phyloP scores from a whole-genome alignment of 2,888 invertebrate species.

The Plusia festucae region DNA sequence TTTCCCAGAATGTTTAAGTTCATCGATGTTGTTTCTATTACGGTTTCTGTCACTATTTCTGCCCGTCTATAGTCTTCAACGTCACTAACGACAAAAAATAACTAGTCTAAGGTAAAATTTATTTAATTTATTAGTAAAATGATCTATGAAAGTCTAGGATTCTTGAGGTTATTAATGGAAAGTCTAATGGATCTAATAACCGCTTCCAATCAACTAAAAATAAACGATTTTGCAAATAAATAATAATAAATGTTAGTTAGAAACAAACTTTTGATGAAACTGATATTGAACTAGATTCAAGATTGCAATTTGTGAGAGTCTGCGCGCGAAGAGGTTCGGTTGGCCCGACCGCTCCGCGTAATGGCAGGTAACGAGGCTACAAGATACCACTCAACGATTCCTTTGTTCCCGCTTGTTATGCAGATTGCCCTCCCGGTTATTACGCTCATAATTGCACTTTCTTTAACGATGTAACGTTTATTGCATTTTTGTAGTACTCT shows the following conservation, averaged over 20 bases:
- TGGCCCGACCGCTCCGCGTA: slow-evolving; percentile 47
- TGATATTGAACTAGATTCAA: slow-evolving; percentile 33
- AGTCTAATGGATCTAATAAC: no score
- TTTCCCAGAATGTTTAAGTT: slow-evolving; percentile 56
- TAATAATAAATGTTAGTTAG: slow-evolving; percentile 8
- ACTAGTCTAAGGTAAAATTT: no score
- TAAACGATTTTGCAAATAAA: no score
- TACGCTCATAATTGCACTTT: slow-evolving; percentile 64
- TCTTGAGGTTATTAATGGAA: no score
- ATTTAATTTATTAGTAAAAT: no score
- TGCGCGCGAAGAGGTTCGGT: slow-evolving; percentile 27
- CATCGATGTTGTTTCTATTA: slow-evolving; percentile 50
- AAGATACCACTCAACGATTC: slow-evolving; percentile 66
- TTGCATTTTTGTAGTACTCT: slow-evolving; percentile 52
- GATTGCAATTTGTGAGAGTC: slow-evolving; percentile 31
- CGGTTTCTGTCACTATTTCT: slow-evolving; percentile 27
- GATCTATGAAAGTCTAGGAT: neutral
- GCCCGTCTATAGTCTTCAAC: slow-evolving; percentile 7
- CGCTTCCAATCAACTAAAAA: no score
- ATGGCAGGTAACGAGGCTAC: slow-evolving; percentile 62
- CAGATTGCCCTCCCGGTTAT: slow-evolving; percentile 65
- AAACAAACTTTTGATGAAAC: slow-evolving; percentile 25
- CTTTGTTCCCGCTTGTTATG: slow-evolving; percentile 72
- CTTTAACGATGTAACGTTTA: slow-evolving; percentile 59
- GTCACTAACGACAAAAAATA: neutral